phyloP scores from a whole-genome alignment of 1,140 invertebrate genomes.

The Tetramorium simillimum region DNA sequence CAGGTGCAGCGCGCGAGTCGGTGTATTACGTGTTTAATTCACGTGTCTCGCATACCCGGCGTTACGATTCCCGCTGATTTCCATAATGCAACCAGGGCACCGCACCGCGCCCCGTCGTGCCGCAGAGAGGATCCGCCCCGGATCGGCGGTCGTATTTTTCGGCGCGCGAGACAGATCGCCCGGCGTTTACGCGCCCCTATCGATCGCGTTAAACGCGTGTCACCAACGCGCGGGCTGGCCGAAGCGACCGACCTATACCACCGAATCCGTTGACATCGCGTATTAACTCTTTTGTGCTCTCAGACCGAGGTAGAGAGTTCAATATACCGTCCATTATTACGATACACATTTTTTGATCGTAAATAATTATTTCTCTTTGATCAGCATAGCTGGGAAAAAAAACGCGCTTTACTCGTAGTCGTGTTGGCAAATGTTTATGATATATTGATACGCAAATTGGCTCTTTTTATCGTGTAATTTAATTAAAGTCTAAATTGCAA shows the following conservation, averaged over 20 bases:
- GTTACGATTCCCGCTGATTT: constrained; percentile 71
- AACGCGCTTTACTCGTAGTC: neutral
- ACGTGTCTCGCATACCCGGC: constrained; percentile 78
- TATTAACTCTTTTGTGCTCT: constrained; percentile 20
- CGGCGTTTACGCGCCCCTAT: constrained; percentile 23
- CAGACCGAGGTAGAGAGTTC: neutral
- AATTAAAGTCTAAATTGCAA: neutral
- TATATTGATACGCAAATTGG: neutral
- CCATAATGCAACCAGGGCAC: constrained; percentile 67
- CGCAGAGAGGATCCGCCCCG: constrained; percentile 39
- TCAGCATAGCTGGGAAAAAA: neutral
- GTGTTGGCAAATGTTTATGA: neutral
- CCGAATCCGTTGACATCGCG: constrained; percentile 32
- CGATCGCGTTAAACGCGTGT: constrained; percentile 55
- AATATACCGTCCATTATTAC: neutral
- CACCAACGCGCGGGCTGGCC: neutral
- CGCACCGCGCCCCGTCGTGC: neutral
- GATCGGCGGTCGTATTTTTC: constrained; percentile 66
- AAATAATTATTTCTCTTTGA: constrained; percentile 18
- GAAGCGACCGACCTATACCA: neutral
- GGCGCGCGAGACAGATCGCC: constrained; percentile 52
- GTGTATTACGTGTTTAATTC: constrained; percentile 81
- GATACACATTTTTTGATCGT: neutral
- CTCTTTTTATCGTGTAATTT: neutral
- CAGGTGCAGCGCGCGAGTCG: constrained; percentile 75